phyloP scores from a whole-genome alignment of 1,140 invertebrate species.

The Caerostris darwini region DNA sequence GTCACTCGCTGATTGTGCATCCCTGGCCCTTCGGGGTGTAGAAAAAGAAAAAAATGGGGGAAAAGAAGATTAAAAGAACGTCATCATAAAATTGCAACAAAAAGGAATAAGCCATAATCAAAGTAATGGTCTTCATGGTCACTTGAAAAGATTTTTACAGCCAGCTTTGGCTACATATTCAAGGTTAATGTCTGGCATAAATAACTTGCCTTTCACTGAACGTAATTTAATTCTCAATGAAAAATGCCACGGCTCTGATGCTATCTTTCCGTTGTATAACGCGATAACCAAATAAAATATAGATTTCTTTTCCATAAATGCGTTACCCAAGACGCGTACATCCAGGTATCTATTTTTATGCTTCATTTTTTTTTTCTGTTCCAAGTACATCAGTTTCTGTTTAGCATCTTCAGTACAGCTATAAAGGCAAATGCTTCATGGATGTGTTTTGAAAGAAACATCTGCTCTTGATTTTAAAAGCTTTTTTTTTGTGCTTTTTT shows the following conservation, averaged over 20 bases:
- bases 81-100: conserved; percentile 59
- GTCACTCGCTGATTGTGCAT: conserved; percentile 15
- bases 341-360: conserved; percentile 13
- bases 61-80: conserved; percentile 48
- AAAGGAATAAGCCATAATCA: conserved; percentile 56
- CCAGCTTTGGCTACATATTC: conserved; percentile 23
- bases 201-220: conserved; percentile 57
- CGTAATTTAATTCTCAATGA: conserved; percentile 71
- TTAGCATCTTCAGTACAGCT: conserved; percentile 13
- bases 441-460: conserved; percentile 24
- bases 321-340: not conserved
- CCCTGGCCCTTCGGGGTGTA: not conserved
- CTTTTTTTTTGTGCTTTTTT: not conserved
- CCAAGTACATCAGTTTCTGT: not conserved
- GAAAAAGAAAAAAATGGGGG: not conserved
- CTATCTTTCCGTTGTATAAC: conserved; percentile 25
- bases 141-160: conserved; percentile 46
- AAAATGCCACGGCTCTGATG: conserved; percentile 59
- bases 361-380: no score
- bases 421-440: conserved; percentile 10
- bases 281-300: conserved; percentile 48
- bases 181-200: conserved; percentile 60
- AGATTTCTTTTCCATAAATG: conserved; percentile 33
- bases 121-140: conserved; percentile 62
- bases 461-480: conserved; percentile 23